These are phyloP conservation scores for Hydropsyche betteni DNA, from an alignment of 2,888 invertebrate genomes.

Conservation along the genomic window DNA sequence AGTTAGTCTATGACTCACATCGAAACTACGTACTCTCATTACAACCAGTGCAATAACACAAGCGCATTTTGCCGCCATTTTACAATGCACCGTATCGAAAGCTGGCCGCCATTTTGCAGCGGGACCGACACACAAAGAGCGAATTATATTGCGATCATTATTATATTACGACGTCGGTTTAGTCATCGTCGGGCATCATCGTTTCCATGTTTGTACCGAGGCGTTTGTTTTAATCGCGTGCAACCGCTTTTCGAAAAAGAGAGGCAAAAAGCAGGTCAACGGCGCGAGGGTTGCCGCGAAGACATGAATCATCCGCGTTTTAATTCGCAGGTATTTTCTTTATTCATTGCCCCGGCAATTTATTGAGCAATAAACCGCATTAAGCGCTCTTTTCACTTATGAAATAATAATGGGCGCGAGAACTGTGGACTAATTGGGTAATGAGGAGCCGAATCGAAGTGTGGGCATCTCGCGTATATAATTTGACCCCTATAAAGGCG, in stretches of 20 bases:
- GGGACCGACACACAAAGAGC: too few species aligned
- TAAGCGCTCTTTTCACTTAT: constrained; percentile 2
- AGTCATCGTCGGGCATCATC: too few species aligned
- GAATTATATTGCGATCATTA: too few species aligned
- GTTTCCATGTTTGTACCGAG: too few species aligned
- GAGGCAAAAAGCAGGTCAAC: constrained; percentile 3
- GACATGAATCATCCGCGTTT: constrained; percentile 14
- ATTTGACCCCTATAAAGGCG: neutral
- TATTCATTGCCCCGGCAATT: neutral
- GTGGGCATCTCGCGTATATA: neutral
- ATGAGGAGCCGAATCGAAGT: neutral
- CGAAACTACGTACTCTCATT: too few species aligned
- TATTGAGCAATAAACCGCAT: neutral
- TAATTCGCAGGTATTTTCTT: neutral
- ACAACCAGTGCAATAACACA: too few species aligned
- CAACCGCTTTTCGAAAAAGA: constrained; percentile 5
- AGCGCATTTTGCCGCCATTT: too few species aligned
- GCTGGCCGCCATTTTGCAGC: too few species aligned
- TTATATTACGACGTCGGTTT: too few species aligned
- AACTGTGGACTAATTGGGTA: neutral
- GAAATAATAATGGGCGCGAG: constrained; percentile 11
- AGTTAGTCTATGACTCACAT: too few species aligned
- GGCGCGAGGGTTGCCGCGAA: neutral
- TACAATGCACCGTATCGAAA: too few species aligned
- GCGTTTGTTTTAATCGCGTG: constrained; percentile 9